phyloP scores from a whole-genome alignment of 2,113 vertebrate genomes.

The Chaenogobius annularis region DNA sequence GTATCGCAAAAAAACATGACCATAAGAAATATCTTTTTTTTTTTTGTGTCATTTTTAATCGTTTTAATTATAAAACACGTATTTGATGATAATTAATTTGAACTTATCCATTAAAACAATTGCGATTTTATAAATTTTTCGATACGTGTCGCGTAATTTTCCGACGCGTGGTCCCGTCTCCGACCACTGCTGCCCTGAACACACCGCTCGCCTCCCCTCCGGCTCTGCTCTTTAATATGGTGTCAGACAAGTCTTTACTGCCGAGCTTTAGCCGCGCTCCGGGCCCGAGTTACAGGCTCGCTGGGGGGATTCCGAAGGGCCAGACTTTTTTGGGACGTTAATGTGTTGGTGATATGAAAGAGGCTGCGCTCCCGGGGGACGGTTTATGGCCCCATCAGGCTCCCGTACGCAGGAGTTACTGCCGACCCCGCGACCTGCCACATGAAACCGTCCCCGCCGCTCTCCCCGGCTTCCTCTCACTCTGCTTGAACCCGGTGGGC shows the following conservation, averaged over 20 bases:
- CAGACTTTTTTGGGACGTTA: slow-evolving; percentile 76
- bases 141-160: no score
- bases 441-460: slow-evolving; percentile 73
- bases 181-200: not conserved
- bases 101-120: no score
- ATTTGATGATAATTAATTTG: no score
- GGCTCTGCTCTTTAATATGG: slow-evolving; percentile 74
- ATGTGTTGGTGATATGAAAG: slow-evolving; percentile 79
- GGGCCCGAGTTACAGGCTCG: slow-evolving; percentile 78
- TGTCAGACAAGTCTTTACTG: slow-evolving; percentile 79
- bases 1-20: no score
- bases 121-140: no score
- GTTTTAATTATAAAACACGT: no score
- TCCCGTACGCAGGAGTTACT: slow-evolving; percentile 76
- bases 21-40: no score
- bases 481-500: not conserved
- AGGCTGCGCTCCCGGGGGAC: slow-evolving; percentile 66
- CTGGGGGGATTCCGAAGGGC: slow-evolving; percentile 75
- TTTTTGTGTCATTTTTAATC: no score
- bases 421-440: slow-evolving; percentile 76
- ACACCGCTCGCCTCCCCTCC: slow-evolving; percentile 34
- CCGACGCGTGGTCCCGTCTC: no score
- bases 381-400: slow-evolving; percentile 80
- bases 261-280: slow-evolving; percentile 76
- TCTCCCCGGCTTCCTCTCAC: slow-evolving; percentile 34